phyloP scores from a whole-genome alignment of 2,113 vertebrate species.

The Dunckerocampus dactyliophorus region DNA sequence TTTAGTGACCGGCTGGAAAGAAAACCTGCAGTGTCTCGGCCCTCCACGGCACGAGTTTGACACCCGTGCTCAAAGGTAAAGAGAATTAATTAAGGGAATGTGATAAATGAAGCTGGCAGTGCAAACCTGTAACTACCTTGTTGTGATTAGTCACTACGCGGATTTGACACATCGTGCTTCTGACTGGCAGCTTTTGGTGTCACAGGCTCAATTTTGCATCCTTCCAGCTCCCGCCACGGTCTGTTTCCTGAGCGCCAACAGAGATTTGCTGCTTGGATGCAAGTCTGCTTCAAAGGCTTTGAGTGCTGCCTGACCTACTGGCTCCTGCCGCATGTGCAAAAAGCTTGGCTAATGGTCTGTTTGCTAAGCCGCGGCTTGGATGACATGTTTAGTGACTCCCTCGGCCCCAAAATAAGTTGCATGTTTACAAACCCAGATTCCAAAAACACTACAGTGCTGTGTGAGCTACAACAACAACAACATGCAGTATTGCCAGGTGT shows the following conservation, averaged over 20 bases:
- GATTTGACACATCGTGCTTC: background rate
- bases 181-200: constrained; percentile 23
- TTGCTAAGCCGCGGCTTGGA: constrained; percentile 18
- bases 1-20: no score
- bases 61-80: background rate
- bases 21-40: no score
- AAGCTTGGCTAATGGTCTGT: constrained; percentile 31
- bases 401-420: background rate
- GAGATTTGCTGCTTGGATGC: constrained; percentile 38
- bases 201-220: constrained; percentile 13
- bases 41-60: no score
- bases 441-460: background rate
- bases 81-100: background rate
- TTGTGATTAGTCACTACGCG: background rate
- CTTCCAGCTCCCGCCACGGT: constrained; percentile 21
- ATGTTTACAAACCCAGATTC: background rate
- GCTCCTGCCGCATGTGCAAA: constrained; percentile 24
- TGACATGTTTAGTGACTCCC: constrained; percentile 1
- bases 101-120: background rate
- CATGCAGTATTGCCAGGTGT: no score
- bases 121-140: background rate
- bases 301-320: constrained; percentile 24
- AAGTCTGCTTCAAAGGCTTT: constrained; percentile 23
- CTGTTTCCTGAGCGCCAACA: constrained; percentile 34
- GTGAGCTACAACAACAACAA: background rate